These are phyloP conservation scores for Salticus scenicus DNA, from an alignment of 2,888 invertebrate species.

Conservation along the genomic window DNA sequence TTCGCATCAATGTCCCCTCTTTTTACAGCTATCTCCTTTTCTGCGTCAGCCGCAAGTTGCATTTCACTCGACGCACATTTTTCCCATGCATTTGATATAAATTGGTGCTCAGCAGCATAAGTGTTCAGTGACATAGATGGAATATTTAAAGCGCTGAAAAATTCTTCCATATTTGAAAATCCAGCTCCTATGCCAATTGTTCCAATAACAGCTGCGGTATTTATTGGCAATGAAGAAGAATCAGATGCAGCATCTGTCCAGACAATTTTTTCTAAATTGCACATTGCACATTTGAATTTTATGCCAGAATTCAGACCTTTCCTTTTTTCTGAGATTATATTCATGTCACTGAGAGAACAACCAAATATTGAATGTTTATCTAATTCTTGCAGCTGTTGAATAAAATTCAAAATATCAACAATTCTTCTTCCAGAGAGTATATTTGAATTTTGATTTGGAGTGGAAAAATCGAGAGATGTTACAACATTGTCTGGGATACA, in stretches of 20 bases:
- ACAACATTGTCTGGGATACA: too few species aligned
- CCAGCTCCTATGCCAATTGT: not conserved
- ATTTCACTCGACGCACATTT: not conserved
- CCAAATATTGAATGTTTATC: not conserved
- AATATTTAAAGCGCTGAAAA: not conserved
- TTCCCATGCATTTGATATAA: not conserved
- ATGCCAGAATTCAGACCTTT: not conserved
- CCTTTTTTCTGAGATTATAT: not conserved
- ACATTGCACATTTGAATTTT: not conserved
- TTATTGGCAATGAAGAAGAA: not conserved
- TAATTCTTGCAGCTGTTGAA: not conserved
- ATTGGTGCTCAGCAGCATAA: not conserved
- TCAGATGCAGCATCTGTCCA: not conserved
- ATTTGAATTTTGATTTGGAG: too few species aligned
- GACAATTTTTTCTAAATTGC: not conserved
- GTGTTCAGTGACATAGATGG: not conserved
- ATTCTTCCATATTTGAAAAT: not conserved
- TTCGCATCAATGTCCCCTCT: not conserved
- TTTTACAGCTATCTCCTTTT: not conserved
- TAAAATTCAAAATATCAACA: not conserved
- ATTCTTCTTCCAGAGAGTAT: not conserved
- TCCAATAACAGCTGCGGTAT: not conserved
- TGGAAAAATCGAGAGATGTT: too few species aligned
- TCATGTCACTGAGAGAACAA: not conserved
- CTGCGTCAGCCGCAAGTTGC: too few species aligned